A percentile compares a stretch with the other conserved stretches of the same genome.
These are phyloP conservation scores for Diphyllodes magnificus DNA, from an alignment of 2,113 vertebrate species.

Conservation along the genomic window DNA sequence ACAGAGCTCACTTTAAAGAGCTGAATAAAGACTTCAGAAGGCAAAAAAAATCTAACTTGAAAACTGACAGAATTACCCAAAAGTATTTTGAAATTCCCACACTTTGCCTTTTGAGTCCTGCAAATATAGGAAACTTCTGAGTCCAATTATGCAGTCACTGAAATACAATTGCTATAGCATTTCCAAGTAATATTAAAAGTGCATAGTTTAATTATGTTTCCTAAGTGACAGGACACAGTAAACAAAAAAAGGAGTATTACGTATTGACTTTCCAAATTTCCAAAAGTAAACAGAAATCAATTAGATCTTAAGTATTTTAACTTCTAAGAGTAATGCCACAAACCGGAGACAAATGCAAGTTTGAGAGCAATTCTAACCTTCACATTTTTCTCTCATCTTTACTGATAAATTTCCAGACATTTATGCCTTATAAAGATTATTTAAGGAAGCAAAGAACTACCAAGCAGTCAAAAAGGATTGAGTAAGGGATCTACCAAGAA, in stretches of 20 bases:
- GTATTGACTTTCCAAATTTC: background rate
- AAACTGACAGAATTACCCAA: background rate
- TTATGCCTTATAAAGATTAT: background rate
- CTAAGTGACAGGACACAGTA: background rate
- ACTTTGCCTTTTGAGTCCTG: background rate
- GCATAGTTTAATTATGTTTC: background rate
- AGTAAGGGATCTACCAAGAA: background rate
- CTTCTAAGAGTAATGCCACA: background rate
- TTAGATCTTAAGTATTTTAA: background rate
- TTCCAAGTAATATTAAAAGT: background rate
- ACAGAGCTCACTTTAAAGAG: background rate
- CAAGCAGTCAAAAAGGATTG: background rate
- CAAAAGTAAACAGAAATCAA: background rate
- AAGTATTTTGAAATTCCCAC: background rate
- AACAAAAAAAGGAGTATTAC: background rate
- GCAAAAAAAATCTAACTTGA: background rate
- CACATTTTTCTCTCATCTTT: background rate
- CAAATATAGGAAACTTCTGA: background rate
- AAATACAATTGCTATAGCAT: background rate
- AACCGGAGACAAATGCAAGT: background rate
- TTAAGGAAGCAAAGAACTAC: background rate
- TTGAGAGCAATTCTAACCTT: background rate
- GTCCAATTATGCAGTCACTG: background rate
- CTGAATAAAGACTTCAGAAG: background rate
- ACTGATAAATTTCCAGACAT: background rate